Base-by-base conservation (phyloP, 2,888 invertebrate genomes). In the Volucella zonaria region DNA sequence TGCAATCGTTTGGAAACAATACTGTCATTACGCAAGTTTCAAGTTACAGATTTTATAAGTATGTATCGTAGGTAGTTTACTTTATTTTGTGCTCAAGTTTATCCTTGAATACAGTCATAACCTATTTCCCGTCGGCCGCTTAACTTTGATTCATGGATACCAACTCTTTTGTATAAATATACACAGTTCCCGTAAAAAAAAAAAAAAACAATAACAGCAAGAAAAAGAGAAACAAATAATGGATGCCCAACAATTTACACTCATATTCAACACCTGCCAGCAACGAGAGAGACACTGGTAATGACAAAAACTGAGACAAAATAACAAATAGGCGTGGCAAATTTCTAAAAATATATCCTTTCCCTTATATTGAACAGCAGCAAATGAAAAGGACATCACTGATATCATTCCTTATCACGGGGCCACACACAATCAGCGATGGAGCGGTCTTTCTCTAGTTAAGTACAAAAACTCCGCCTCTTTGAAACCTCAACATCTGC, bases 401-500 rank as follows among this genome's bases (percentile, higher is more conserved):
- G 9, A 23, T 47, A 42, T 1, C 71, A 62, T 4, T 18, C 40
- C 31, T 31, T 59, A 14, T 12, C 49, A 31, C 10, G 31, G 31
- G 6, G 15, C 11, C 54, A 14, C 42, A 12, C 8, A 11, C 31
- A 15, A n/a, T 2, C 54, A 45, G 56, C 11, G 38, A 40, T 61
- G 67, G 52, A 61, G 68, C 62, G 56, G 56, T 62, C 42, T 77
- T 70, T 47, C 70, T 62, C 45, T 31, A 18, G 31, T 59, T 38
- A 31, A 10, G 11, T 15, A 14, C 8, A 54, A 40, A 52, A 54
- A 42, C 71, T 78, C 78, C 78, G 77, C 77, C 77, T 42, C 18
- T 31, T 38, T 40, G 47, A 56, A 11, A n/a, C 14, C 62, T 56
- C 42, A 70, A 62, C 77, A 77, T 68, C 61, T 70, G 76, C 68